Evolutionary conservation across 64 coral and sea anemone genomes (phyloP).

Genomic region (Montipora cactus): DNA sequence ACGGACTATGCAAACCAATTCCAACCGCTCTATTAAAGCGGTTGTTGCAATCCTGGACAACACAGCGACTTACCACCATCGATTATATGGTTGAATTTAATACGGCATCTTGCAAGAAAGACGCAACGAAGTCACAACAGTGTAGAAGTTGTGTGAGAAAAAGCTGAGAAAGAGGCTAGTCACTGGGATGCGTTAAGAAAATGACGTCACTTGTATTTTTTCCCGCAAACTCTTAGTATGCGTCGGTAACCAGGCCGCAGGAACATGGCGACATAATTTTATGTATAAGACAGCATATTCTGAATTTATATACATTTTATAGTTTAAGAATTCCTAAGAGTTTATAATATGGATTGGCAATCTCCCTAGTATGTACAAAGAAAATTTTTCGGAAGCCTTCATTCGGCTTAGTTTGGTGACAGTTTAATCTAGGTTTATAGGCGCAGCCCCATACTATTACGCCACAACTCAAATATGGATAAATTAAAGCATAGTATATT

Average conservation of each 20-base stretch:
- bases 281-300: too few species aligned
- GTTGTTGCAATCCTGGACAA: constrained; percentile 1
- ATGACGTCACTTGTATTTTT: not conserved
- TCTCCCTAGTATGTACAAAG: too few species aligned
- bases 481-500: too few species aligned
- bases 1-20: not conserved
- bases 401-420: too few species aligned
- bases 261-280: not conserved
- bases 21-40: not conserved
- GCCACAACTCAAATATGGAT: too few species aligned
- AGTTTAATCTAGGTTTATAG: too few species aligned
- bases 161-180: not conserved
- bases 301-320: too few species aligned
- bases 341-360: too few species aligned
- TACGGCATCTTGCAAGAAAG: not conserved
- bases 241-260: not conserved
- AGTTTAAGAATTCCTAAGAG: too few species aligned
- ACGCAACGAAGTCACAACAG: not conserved
- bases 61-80: constrained; percentile 4
- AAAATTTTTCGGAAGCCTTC: too few species aligned
- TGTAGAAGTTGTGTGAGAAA: not conserved
- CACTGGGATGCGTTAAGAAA: not conserved
- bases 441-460: too few species aligned
- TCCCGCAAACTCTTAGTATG: not conserved
- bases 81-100: not conserved